phyloP scores from a whole-genome alignment of 2,797 vertebrate species.

The Clarias pachynema region DNA sequence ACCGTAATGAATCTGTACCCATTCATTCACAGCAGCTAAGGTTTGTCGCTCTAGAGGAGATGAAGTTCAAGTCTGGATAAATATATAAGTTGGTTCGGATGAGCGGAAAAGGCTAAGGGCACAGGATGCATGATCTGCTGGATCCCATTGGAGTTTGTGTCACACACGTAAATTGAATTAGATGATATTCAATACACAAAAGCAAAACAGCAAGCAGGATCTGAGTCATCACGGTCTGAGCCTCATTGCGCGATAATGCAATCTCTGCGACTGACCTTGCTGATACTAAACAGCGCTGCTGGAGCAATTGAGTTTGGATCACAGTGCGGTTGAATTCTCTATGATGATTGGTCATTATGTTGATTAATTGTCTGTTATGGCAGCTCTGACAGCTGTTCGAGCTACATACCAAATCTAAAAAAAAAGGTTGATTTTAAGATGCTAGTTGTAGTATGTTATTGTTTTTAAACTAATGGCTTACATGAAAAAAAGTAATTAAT shows the following conservation, averaged over 20 bases:
- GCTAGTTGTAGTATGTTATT: background rate
- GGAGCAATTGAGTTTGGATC: background rate
- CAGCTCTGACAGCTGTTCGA: background rate
- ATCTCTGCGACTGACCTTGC: background rate
- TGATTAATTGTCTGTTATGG: background rate
- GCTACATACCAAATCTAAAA: background rate
- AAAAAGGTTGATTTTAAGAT: no score
- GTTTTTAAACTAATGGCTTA: background rate
- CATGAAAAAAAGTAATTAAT: background rate
- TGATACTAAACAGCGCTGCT: background rate
- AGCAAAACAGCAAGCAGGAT: constrained; percentile 21
- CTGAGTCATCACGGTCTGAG: constrained; percentile 15
- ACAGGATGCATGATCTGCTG: constrained; percentile 20
- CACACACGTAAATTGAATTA: constrained; percentile 48
- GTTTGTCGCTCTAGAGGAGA: background rate
- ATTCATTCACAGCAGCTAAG: constrained; percentile 14
- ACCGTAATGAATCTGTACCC: constrained; percentile 3
- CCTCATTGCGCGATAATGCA: constrained; percentile 3
- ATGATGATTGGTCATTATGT: background rate
- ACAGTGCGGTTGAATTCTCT: background rate
- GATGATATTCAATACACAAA: constrained; percentile 31
- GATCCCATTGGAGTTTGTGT: constrained; percentile 30
- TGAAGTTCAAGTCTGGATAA: constrained; percentile 15
- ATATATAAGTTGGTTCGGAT: constrained; percentile 9
- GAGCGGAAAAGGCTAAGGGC: constrained; percentile 1